A percentile compares a stretch with the other conserved stretches of the same genome.
phyloP scores from a whole-genome alignment of 2,113 vertebrate species.

The Dunckerocampus dactyliophorus region DNA sequence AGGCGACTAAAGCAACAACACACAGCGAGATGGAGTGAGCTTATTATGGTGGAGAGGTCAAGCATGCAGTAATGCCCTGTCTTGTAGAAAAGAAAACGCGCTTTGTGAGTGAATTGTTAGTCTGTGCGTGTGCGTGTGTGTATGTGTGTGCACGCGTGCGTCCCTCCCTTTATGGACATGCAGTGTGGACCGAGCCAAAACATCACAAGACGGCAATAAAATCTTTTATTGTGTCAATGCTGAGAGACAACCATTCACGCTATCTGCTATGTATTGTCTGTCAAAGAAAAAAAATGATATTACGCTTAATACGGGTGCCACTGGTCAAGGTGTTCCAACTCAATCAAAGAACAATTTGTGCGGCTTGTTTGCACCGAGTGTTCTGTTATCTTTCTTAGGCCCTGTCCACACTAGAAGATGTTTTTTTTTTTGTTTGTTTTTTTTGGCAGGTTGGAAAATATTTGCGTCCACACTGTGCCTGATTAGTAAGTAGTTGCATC shows the following conservation, averaged over 20 bases:
- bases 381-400: too few relatives aligned
- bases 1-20: slow-evolving; percentile 8
- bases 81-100: slow-evolving; percentile 39
- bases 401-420: too few relatives aligned
- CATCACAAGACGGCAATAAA: background rate
- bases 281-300: background rate
- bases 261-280: background rate
- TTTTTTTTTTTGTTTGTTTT: too few relatives aligned
- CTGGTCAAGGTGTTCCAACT: too few relatives aligned
- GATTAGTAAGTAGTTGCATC: too few relatives aligned
- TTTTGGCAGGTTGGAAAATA: too few relatives aligned
- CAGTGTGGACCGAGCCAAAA: background rate
- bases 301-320: background rate
- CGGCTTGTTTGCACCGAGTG: too few relatives aligned
- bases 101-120: background rate
- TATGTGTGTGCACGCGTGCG: background rate
- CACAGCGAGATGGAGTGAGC: slow-evolving; percentile 10
- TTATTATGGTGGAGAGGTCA: slow-evolving; percentile 59
- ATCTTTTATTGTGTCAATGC: slow-evolving; percentile 1
- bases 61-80: slow-evolving; percentile 43
- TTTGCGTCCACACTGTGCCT: too few relatives aligned
- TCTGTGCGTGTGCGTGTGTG: background rate
- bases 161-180: background rate
- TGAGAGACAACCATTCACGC: background rate
- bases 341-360: too few relatives aligned